phyloP scores from a whole-genome alignment of 2,888 invertebrate genomes.

The Volucella inanis region DNA sequence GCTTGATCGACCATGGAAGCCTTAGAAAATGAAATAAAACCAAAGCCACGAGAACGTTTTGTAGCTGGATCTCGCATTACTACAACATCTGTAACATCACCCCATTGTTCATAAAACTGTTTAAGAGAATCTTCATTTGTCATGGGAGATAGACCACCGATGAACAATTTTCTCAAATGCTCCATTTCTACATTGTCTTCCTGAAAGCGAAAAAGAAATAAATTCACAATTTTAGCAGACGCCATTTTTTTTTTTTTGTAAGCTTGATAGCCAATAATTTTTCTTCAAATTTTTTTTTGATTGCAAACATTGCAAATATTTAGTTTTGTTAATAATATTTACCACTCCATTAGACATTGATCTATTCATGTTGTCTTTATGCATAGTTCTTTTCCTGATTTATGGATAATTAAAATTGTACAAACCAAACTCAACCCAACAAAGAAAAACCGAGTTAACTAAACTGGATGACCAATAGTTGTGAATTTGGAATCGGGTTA shows the following conservation, averaged over 20 bases:
- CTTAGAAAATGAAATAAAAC: conserved; percentile 80
- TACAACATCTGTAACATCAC: conserved; percentile 79
- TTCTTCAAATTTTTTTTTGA: neutral
- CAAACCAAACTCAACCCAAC: neutral
- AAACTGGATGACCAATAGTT: conserved; percentile 21
- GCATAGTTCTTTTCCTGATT: conserved; percentile 44
- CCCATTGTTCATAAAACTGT: conserved; percentile 79
- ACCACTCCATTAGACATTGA: conserved; percentile 56
- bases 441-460: conserved; percentile 29
- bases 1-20: conserved; percentile 79
- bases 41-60: conserved; percentile 81
- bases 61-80: conserved; percentile 81
- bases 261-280: conserved; percentile 2
- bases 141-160: conserved; percentile 79
- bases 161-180: conserved; percentile 80
- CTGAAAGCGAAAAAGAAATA: conserved; percentile 16
- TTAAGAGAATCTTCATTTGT: conserved; percentile 79
- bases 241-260: conserved; percentile 61
- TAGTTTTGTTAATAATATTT: conserved; percentile 9
- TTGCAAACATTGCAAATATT: neutral
- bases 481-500: no score
- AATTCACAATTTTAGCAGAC: conserved; percentile 22
- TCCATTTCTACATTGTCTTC: conserved; percentile 75
- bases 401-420: neutral
- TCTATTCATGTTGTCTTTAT: conserved; percentile 63